Evolutionary conservation across 2,888 invertebrate species (phyloP), one percentile per base, ranked within the genome.

Genomic region (Caenorhabditis zanzibari): DNA sequence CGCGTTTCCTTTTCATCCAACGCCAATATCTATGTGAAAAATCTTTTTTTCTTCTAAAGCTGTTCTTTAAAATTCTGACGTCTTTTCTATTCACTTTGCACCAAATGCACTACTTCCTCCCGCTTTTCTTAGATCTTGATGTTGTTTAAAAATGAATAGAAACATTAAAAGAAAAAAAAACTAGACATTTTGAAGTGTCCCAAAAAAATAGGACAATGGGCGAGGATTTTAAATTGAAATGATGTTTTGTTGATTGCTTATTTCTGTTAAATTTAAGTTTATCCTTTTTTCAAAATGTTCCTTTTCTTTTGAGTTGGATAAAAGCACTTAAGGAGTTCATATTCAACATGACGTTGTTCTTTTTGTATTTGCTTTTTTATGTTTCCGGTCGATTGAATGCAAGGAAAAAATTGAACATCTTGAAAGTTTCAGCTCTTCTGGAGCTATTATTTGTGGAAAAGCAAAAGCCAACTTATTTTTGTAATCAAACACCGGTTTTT

Each of bases 71-170:
- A 32, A 61, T 41, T 61, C 61, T 61, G 61, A 61, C 61, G 41
- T 61, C 24, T 61, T 61, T 61, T 59, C 59, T 10, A 38, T 35
- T 28, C 49, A n/a, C 24, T 59, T 41, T 41, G 61, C 61, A 61
- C 38, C 5, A 35, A 59, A 41, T 35, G 35, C 19, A 59, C 38
- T n/a, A 26, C 22, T 24, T 22, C 24, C 19, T 26, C 1, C 14
- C 58, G 0, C 16, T 24, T 63, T 44, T 64, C 47, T 38, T 12
- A 47, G 26, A 28, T 41, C 41, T 64, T 64, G 47, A 26, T 64
- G 2, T 28, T 26, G 47, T 64, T n/a, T 64, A 64, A 64, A 64
- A 64, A 64, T 64, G 64, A 49, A 64, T 64, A 64, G 64, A 64
- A 47, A 64, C 47, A 47, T 26, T 26, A 28, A 49, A 47, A 54